Evolutionary conservation across 2,797 vertebrate species (phyloP).

Genomic region (Eulemur coronatus): DNA sequence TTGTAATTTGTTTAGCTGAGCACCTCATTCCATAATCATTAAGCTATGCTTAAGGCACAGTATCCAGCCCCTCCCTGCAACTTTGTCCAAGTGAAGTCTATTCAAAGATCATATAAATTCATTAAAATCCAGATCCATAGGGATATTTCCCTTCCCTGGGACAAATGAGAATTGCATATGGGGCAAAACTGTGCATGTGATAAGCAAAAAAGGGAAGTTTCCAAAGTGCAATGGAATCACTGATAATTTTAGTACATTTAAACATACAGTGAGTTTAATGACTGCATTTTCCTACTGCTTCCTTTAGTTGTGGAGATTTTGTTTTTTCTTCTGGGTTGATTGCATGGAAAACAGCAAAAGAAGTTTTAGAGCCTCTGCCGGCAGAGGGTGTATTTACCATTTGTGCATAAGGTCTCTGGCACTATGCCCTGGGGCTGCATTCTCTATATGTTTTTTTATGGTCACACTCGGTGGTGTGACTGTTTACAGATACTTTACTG

Average conservation of each 20-base stretch:
- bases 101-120: neutral
- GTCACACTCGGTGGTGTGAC: slow-evolving; percentile 17
- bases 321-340: neutral
- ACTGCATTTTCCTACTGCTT: neutral
- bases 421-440: neutral
- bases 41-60: neutral
- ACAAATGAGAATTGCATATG: neutral
- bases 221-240: neutral
- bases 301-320: slow-evolving; percentile 20
- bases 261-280: slow-evolving; percentile 9
- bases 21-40: neutral
- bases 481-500: slow-evolving; percentile 68
- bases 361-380: slow-evolving; percentile 24
- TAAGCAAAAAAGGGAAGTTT: slow-evolving; percentile 1
- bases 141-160: neutral
- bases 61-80: neutral
- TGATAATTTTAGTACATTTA: slow-evolving; percentile 29
- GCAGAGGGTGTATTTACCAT: slow-evolving; percentile 55
- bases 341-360: slow-evolving; percentile 26
- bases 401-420: neutral
- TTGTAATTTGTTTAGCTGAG: neutral
- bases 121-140: neutral
- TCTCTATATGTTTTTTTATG: slow-evolving; percentile 43
- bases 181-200: neutral
- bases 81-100: neutral